Conservation (phyloP, 1,140 invertebrate genomes). For the Mercenaria mercenaria region DNA sequence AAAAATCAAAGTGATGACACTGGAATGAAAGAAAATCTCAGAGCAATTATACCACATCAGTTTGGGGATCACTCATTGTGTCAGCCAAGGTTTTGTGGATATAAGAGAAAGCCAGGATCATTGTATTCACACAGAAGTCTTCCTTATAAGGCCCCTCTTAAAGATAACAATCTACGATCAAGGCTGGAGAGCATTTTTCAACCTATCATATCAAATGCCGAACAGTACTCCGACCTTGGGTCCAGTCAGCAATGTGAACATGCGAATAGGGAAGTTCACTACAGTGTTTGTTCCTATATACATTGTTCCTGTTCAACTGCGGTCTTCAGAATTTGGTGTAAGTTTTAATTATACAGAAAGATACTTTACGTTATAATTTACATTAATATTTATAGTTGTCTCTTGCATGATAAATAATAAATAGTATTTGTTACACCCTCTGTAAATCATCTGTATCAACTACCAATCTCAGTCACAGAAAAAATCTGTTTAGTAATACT, state of each 20-base stretch:
- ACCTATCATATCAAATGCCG: background rate
- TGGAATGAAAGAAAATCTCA: conserved; percentile 56
- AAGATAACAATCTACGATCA: background rate
- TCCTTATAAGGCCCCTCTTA: conserved; percentile 31
- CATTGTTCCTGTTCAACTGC: too few relatives aligned
- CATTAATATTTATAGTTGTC: too few relatives aligned
- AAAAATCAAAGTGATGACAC: conserved; percentile 56
- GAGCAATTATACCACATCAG: conserved; percentile 57
- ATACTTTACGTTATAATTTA: too few relatives aligned
- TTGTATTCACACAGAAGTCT: conserved; percentile 58
- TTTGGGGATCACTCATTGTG: conserved; percentile 54
- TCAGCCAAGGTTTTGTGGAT: conserved; percentile 58
- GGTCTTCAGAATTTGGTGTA: too few relatives aligned
- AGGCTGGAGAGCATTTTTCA: background rate
- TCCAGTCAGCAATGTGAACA: conserved; percentile 19
- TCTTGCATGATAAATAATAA: too few relatives aligned
- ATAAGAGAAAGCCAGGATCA: conserved; percentile 27
- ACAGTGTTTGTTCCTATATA: too few relatives aligned
- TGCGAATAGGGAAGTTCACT: background rate
- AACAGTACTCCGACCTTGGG: background rate
- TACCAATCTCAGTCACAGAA: too few relatives aligned
- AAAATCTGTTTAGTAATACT: too few relatives aligned
- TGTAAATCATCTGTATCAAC: too few relatives aligned
- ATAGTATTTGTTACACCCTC: too few relatives aligned
- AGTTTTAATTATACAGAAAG: too few relatives aligned